Conservation (phyloP, 2,113 vertebrate genomes). For the Arenaria interpres region DNA sequence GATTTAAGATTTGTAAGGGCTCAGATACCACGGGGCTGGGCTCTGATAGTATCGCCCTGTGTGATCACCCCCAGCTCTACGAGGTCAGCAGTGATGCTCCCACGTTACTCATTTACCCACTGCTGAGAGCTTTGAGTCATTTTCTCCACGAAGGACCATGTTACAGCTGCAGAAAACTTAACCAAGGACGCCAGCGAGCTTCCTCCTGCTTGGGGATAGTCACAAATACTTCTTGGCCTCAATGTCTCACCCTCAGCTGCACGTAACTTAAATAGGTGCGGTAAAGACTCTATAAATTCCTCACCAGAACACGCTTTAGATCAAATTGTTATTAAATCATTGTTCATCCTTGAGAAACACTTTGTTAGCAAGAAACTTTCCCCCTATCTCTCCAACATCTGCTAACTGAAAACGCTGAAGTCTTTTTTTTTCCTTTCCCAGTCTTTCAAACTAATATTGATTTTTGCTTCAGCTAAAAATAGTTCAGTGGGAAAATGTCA, state of each 20-base stretch:
- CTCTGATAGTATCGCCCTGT: neutral
- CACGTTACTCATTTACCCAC: neutral
- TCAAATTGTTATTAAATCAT: neutral
- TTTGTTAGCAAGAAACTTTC: slow-evolving; percentile 28
- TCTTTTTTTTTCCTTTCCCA: slow-evolving; percentile 32
- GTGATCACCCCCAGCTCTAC: neutral
- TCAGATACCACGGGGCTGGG: neutral
- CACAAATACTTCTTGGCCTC: neutral
- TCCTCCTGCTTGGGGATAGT: neutral
- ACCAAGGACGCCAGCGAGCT: neutral
- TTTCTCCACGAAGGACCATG: neutral
- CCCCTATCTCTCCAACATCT: slow-evolving; percentile 17
- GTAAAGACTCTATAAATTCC: neutral
- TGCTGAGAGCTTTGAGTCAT: neutral
- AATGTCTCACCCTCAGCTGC: neutral
- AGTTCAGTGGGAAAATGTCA: slow-evolving; percentile 56
- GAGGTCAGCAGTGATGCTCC: neutral
- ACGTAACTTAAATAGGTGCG: neutral
- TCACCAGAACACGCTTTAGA: neutral
- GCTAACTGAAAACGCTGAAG: slow-evolving; percentile 40
- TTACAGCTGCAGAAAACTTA: neutral
- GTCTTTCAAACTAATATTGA: slow-evolving; percentile 56
- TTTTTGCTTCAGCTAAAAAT: slow-evolving; percentile 59
- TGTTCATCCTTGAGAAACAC: slow-evolving; percentile 35
- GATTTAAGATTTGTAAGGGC: neutral